These are phyloP conservation scores for Polyodon spathula DNA, from an alignment of 2,113 vertebrate species.

Conservation along the genomic window DNA sequence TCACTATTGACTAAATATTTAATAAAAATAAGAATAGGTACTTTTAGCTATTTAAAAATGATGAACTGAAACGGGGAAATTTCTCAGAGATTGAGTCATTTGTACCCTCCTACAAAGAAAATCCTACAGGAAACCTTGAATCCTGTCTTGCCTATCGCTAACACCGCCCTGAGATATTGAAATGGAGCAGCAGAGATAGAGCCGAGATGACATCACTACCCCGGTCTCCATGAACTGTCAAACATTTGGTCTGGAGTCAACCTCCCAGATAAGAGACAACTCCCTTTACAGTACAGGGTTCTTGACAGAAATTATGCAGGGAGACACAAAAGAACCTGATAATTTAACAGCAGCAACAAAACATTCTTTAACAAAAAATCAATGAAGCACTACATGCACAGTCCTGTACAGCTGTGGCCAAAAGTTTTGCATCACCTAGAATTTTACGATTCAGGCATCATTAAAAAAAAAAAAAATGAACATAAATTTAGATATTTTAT, in stretches of 20 bases:
- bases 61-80: slow-evolving; percentile 42
- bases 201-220: slow-evolving; percentile 57
- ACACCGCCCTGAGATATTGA: slow-evolving; percentile 36
- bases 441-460: no score
- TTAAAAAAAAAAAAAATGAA: no score
- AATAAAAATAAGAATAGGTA: slow-evolving; percentile 27
- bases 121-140: slow-evolving; percentile 38
- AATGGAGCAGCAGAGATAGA: slow-evolving; percentile 44
- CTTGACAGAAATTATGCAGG: slow-evolving; percentile 36
- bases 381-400: no score
- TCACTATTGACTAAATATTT: no score
- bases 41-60: slow-evolving; percentile 29
- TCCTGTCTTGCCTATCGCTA: slow-evolving; percentile 44
- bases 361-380: no score
- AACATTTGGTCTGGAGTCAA: slow-evolving; percentile 57
- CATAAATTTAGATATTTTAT: no score
- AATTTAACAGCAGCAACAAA: slow-evolving; percentile 35
- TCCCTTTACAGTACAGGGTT: slow-evolving; percentile 40
- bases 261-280: slow-evolving; percentile 45
- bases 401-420: no score
- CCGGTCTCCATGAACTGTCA: slow-evolving; percentile 50
- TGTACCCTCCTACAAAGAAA: slow-evolving; percentile 32
- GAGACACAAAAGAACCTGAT: slow-evolving; percentile 39
- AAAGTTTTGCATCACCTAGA: no score
- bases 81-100: slow-evolving; percentile 40